A percentile compares a stretch with the other conserved stretches of the same genome.
Evolutionary conservation across 2,888 invertebrate genomes (phyloP).

Genomic region (Euclidia mi): DNA sequence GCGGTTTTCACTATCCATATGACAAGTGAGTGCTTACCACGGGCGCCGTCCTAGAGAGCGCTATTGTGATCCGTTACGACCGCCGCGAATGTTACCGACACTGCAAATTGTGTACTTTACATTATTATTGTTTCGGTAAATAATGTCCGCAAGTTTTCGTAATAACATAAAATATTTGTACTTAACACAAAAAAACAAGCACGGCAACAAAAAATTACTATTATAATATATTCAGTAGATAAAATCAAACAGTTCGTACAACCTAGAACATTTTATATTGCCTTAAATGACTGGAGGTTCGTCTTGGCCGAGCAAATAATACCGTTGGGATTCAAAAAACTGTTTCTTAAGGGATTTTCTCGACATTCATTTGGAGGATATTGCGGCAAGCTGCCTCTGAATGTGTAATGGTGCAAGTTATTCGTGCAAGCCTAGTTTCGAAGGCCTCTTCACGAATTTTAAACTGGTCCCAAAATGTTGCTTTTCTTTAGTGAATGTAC

Average conservation of each 20-base stretch:
- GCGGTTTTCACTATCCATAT: conserved; percentile 65
- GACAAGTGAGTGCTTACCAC: conserved; percentile 62
- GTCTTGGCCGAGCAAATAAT: conserved; percentile 69
- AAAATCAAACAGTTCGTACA: conserved; percentile 43
- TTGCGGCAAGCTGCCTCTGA: conserved; percentile 68
- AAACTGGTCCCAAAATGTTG: conserved; percentile 49
- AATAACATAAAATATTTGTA: background rate
- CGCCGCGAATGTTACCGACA: conserved; percentile 40
- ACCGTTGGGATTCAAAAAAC: conserved; percentile 72
- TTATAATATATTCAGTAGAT: conserved; percentile 12
- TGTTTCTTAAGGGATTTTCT: conserved; percentile 72
- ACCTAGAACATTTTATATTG: conserved; percentile 69
- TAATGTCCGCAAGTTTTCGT: background rate
- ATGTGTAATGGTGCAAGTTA: conserved; percentile 65
- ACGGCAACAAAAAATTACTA: background rate
- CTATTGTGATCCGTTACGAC: conserved; percentile 51
- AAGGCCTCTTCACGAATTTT: conserved; percentile 55
- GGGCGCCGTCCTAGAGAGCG: conserved; percentile 40
- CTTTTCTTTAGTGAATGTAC: conserved; percentile 37
- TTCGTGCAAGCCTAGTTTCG: conserved; percentile 60
- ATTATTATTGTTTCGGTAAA: conserved; percentile 12
- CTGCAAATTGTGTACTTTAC: conserved; percentile 39
- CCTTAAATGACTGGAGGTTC: conserved; percentile 68
- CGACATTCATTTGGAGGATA: conserved; percentile 75
- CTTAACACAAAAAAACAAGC: background rate